Percentiles rank a stretch among this genome's conserved stretches.
Evolutionary conservation across 30 jellyfish, hydroid and myxozoan genomes (phyloP).

Genomic region (Aurelia aurita): DNA sequence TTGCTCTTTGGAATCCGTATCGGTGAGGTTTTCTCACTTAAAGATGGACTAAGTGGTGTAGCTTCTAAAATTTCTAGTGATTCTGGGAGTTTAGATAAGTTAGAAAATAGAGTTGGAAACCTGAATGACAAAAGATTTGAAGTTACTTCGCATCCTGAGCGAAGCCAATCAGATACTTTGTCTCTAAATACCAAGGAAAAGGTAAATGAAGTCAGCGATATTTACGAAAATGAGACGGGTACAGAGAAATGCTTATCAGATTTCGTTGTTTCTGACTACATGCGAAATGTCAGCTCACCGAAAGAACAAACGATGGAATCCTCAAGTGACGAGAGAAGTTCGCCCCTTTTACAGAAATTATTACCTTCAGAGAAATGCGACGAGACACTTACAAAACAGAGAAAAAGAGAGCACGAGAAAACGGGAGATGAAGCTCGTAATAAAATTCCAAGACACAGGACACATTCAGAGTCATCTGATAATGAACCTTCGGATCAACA

Average conservation of each 20-base stretch:
- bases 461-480: background rate
- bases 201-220: background rate
- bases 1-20: constrained; percentile 51
- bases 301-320: background rate
- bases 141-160: too few species aligned
- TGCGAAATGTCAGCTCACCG: background rate
- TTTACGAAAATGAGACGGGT: background rate
- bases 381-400: background rate
- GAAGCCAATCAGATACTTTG: background rate
- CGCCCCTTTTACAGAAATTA: too few species aligned
- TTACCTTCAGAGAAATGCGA: background rate
- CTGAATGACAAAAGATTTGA: too few species aligned
- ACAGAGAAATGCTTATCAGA: background rate
- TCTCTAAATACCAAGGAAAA: background rate
- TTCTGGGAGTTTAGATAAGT: too few species aligned
- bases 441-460: background rate
- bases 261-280: background rate
- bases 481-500: constrained; percentile 4
- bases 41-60: background rate
- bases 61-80: background rate
- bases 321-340: background rate
- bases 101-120: too few species aligned
- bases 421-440: background rate
- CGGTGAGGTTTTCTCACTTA: constrained; percentile 59
- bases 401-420: background rate